These are phyloP conservation scores for Tachuris rubrigastra DNA, from an alignment of 2,113 vertebrate species.

Conservation along the genomic window DNA sequence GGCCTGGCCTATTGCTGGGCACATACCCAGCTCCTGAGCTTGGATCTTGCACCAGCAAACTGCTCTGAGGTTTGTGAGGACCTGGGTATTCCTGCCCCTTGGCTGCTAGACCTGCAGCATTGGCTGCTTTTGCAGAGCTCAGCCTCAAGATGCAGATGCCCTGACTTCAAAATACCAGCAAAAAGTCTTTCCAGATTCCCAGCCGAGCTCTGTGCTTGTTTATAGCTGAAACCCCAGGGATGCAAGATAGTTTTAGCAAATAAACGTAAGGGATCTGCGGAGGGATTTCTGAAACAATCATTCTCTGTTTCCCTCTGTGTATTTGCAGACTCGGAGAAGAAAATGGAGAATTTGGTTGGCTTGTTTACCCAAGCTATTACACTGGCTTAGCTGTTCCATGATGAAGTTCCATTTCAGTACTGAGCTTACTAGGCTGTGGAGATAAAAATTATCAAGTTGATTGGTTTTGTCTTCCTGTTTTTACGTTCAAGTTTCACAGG, in stretches of 20 bases:
- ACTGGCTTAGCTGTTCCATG: neutral
- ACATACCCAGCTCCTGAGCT: neutral
- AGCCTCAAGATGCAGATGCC: neutral
- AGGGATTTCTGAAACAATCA: conserved; percentile 17
- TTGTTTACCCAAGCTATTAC: conserved; percentile 34
- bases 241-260: neutral
- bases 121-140: neutral
- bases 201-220: neutral
- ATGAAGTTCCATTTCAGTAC: conserved; percentile 30
- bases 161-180: neutral
- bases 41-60: rapidly evolving
- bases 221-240: neutral
- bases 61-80: neutral
- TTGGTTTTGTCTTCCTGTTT: neutral
- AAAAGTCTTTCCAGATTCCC: neutral
- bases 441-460: conserved; percentile 6
- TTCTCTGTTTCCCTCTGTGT: conserved; percentile 29
- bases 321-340: neutral
- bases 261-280: neutral
- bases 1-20: neutral
- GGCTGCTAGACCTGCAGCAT: rapidly evolving
- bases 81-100: neutral
- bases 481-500: neutral
- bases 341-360: neutral
- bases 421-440: neutral